Evolutionary conservation across 2,888 invertebrate species (phyloP), one percentile per base, ranked within the genome.

Genomic region (Epirrita christyi): DNA sequence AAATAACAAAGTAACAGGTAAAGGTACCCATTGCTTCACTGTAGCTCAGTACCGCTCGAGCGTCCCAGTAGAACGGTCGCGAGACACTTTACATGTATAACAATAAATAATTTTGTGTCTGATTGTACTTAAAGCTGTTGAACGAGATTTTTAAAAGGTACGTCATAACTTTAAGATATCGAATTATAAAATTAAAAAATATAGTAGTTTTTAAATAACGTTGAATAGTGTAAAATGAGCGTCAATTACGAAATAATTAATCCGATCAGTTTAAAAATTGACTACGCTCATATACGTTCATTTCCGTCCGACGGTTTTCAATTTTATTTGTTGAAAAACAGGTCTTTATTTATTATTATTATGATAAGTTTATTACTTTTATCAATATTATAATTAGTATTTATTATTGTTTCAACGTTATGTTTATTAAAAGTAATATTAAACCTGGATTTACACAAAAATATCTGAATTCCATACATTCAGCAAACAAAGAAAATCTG

Each of bases 1-100:
- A 55, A 54, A 55, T 55, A 58, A 52, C 61, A 55, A 80, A 78
- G 87, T 88, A 88, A 88, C 90, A 89, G 89, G 88, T 89, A 86
- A 80, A 81, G 79, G 78, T 63, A 59, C 47, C 36, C 46, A 41
- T 34, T 32, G 38, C 55, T 47, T 48, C 78, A 72, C 69, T 67
- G 59, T 69, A 68, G 67, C 67, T 64, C 79, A 83, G 81, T 82
- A 69, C 67, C 65, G 67, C 67, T 63, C 63, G 56, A 71, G 61
- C 72, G 63, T 66, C 71, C 68, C 58, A 55, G 53, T 52, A 63
- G 72, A 54, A 60, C 73, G 72, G 75, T 70, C 79, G 74, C 64
- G 67, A 41, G 50, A n/a, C 32, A 36, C 21, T 7, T 28, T 38
- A 9, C 36, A 53, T 49, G 34, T 32, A 28, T 44, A 28, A 46